Percentiles rank a stretch among this genome's conserved stretches.
Evolutionary conservation across 2,797 vertebrate species (phyloP).

Genomic region (Melanotaenia trifasciata): DNA sequence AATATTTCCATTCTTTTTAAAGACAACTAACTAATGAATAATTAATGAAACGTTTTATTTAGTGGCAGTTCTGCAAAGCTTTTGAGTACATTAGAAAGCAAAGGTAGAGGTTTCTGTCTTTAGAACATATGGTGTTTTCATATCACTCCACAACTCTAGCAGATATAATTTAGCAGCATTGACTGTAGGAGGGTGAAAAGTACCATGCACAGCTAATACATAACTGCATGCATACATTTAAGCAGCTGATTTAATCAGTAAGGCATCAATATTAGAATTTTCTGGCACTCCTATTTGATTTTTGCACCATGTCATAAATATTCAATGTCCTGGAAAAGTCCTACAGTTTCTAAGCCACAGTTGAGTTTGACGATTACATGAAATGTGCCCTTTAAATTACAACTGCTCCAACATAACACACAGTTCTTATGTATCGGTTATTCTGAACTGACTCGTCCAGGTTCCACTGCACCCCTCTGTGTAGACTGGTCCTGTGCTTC

Average conservation of each 20-base stretch:
- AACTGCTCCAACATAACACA: constrained; percentile 2
- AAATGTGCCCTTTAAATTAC: constrained; percentile 14
- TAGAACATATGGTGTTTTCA: background rate
- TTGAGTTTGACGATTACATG: background rate
- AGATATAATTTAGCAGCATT: background rate
- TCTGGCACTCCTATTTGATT: background rate
- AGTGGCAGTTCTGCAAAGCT: background rate
- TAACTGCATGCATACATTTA: background rate
- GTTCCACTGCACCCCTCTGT: background rate
- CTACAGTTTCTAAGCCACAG: background rate
- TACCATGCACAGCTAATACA: background rate
- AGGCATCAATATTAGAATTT: background rate
- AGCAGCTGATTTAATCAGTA: constrained; percentile 1
- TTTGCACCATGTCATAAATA: background rate
- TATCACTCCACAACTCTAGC: background rate
- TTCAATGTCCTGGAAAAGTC: constrained; percentile 1
- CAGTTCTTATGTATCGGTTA: background rate
- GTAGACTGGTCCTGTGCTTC: constrained; percentile 23
- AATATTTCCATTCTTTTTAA: background rate
- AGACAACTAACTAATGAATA: background rate
- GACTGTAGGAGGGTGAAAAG: background rate
- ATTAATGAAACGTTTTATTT: background rate
- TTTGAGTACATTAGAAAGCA: background rate
- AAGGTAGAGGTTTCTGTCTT: background rate
- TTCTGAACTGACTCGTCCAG: constrained; percentile 4